Base-by-base conservation (phyloP, 2,888 invertebrate species). In the Spodoptera exigua region DNA sequence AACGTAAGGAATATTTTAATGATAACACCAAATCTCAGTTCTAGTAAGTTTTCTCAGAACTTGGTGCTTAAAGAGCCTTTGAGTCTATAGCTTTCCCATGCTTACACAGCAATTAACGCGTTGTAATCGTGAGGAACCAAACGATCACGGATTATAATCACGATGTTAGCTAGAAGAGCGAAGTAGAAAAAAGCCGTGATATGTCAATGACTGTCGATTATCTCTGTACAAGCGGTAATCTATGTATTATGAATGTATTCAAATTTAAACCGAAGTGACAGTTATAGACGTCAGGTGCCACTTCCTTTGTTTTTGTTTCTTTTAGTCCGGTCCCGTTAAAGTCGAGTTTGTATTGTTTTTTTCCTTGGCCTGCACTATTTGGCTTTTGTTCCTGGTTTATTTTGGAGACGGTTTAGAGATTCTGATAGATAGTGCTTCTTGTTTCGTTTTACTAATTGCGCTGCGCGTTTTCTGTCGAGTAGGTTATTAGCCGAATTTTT, bases 171-270 rank as follows among this genome's bases (percentile, higher is more conserved):
- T 53, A 37, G 27, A 27, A 11, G 12, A 45, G 5, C 16, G 12
- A 36, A 9, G 27, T 27, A 18, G 32, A 47, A 51, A 55, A 53
- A 46, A 61, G 7, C 13, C 13, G 40, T 40, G n/a, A 32, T 21
- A 18, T 57, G 14, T 37, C 14, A 21, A 58, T 46, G 34, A 39
- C n/a, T 53, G 39, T 37, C 16, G 39, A 62, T 63, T 63, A 67
- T 46, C 59, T 56, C 43, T 46, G 64, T 55, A 71, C 60, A 52
- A 60, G 46, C 14, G 11, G 27, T 58, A 49, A 71, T 65, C 45
- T 44, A 52, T 46, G 43, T 55, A 65, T 65, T 69, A 69, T 59
- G 58, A 65, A 65, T 56, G 62, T 52, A 52, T 56, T 61, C 18
- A 48, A 61, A 56, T 61, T 52, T 17, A 13, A 61, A 66, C 51